These are phyloP conservation scores for Phrynosoma blainvillii DNA, from an alignment of 2,113 vertebrate species.

Conservation along the genomic window DNA sequence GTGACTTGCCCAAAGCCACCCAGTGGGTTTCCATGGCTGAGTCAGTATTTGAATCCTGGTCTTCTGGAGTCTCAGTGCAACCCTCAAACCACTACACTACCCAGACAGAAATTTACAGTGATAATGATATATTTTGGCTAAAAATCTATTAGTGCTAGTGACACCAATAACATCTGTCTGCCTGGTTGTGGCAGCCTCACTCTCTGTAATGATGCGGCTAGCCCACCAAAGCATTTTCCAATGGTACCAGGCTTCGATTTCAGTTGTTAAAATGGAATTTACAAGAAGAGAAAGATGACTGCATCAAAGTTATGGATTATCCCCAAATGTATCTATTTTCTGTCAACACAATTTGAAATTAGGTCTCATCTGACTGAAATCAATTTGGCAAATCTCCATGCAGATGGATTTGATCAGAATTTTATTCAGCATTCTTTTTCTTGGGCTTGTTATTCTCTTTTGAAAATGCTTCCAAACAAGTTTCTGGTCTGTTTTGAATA, in stretches of 20 bases:
- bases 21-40: no score
- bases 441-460: neutral
- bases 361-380: neutral
- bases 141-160: neutral
- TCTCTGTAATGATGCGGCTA: neutral
- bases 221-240: neutral
- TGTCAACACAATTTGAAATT: neutral
- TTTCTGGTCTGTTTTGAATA: neutral
- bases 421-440: neutral
- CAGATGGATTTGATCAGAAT: neutral
- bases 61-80: no score
- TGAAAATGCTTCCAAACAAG: neutral
- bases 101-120: neutral
- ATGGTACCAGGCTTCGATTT: neutral
- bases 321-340: neutral
- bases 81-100: no score
- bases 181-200: neutral
- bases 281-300: neutral
- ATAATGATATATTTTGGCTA: neutral
- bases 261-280: neutral
- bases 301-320: neutral
- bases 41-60: no score
- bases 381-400: neutral
- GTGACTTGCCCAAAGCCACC: no score
- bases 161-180: neutral